Percentiles rank a stretch among this genome's conserved stretches.
Evolutionary conservation across 2,888 invertebrate genomes (phyloP).

Genomic region (Agrenia bidenticulata): DNA sequence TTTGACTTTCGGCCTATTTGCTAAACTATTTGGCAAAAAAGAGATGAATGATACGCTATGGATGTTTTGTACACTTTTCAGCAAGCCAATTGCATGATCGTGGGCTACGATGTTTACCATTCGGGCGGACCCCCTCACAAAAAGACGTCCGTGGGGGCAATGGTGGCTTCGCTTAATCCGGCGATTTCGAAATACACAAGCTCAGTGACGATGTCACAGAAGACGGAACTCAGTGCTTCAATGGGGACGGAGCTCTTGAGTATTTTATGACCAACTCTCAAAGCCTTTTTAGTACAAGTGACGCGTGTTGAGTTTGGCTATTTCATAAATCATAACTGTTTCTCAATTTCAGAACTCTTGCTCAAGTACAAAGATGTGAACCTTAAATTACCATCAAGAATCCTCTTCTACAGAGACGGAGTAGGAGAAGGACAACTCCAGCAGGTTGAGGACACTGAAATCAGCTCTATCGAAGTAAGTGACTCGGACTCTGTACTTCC

Average conservation of each 20-base stretch:
- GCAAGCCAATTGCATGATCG: slow-evolving; percentile 54
- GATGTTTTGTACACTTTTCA: neutral
- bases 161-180: slow-evolving; percentile 23
- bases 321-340: neutral
- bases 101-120: slow-evolving; percentile 55
- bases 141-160: slow-evolving; percentile 24
- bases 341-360: neutral
- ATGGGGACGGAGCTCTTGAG: neutral
- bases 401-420: slow-evolving; percentile 89
- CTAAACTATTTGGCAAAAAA: neutral
- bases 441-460: slow-evolving; percentile 71
- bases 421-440: slow-evolving; percentile 85
- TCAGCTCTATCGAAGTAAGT: slow-evolving; percentile 66
- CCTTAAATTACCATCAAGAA: slow-evolving; percentile 68
- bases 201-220: neutral
- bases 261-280: neutral
- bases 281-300: too few relatives aligned
- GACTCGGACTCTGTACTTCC: too few relatives aligned
- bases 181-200: slow-evolving; percentile 14
- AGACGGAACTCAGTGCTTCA: neutral
- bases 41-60: neutral
- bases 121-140: slow-evolving; percentile 19
- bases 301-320: neutral
- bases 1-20: neutral
- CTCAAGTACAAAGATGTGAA: neutral